Conservation (phyloP, 2,113 vertebrate species). For the Hypocryptadius cinnamomeus region DNA sequence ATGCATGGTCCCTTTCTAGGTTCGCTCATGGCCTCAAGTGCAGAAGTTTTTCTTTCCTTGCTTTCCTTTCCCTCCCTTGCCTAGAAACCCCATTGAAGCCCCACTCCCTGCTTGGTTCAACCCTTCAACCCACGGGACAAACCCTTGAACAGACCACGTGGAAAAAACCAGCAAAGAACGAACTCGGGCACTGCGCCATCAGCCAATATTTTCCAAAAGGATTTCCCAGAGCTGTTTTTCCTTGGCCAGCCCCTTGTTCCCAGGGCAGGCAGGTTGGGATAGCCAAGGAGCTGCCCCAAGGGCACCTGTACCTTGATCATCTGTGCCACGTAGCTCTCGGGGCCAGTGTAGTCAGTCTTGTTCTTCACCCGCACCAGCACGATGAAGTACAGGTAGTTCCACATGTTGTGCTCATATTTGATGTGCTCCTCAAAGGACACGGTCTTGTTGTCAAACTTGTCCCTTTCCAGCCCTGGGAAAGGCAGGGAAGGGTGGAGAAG, state of each 20-base stretch:
- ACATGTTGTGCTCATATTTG: slow-evolving; percentile 96
- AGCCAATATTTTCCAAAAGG: not conserved
- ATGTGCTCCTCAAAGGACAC: slow-evolving; percentile 98
- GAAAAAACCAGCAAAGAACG: too few species aligned
- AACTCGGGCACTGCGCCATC: too few species aligned
- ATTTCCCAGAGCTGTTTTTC: not conserved
- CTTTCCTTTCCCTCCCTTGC: not conserved
- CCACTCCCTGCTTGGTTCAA: not conserved
- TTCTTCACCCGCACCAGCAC: slow-evolving; percentile 94
- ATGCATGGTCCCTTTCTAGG: fast-evolving
- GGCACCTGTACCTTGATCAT: slow-evolving; percentile 87
- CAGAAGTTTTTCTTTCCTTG: not conserved
- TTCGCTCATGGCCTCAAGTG: not conserved
- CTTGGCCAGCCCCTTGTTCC: not conserved
- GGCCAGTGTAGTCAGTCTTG: slow-evolving; percentile 95
- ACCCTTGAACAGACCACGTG: not conserved
- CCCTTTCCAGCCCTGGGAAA: slow-evolving; percentile 86
- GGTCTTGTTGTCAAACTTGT: slow-evolving; percentile 98
- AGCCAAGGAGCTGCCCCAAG: not conserved
- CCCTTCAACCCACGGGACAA: not conserved
- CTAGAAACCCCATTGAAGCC: not conserved
- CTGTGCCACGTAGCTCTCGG: slow-evolving; percentile 93
- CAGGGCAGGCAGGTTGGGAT: not conserved
- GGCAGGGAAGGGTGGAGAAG: not conserved
- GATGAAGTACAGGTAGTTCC: slow-evolving; percentile 98